Conservation (phyloP, 2,888 invertebrate genomes). For the Glyphotaelius pellucidus region DNA sequence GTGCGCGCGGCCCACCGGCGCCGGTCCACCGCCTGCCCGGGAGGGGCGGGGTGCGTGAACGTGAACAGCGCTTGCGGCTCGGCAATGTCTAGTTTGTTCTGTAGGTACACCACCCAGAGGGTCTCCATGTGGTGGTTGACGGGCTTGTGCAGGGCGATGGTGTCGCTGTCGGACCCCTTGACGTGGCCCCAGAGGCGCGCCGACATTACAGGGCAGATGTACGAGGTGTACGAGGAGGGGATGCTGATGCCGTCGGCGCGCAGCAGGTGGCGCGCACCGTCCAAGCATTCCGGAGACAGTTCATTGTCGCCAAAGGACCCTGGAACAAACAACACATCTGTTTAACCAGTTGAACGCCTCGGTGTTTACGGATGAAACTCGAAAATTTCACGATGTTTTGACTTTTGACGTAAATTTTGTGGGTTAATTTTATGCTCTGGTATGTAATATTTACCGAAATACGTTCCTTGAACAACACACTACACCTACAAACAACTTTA, state of each 20-base stretch:
- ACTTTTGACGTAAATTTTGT: too few relatives aligned
- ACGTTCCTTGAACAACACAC: too few relatives aligned
- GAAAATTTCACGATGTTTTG: too few relatives aligned
- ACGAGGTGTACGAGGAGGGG: constrained; percentile 93
- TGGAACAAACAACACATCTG: constrained; percentile 67
- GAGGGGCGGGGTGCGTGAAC: constrained; percentile 93
- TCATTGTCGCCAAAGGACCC: constrained; percentile 99
- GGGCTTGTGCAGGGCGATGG: constrained; percentile 68
- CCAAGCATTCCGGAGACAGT: constrained; percentile 97
- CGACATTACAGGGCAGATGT: constrained; percentile 94
- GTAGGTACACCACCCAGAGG: constrained; percentile 94
- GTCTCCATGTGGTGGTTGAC: constrained; percentile 81
- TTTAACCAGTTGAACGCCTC: too few relatives aligned
- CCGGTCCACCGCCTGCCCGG: constrained; percentile 85
- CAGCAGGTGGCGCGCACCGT: constrained; percentile 93
- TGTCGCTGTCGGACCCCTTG: constrained; percentile 68
- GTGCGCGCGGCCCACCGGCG: constrained; percentile 82
- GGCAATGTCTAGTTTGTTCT: constrained; percentile 89
- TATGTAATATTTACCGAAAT: too few relatives aligned
- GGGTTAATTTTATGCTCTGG: too few relatives aligned
- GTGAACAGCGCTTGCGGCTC: constrained; percentile 87
- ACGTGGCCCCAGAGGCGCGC: constrained; percentile 91
- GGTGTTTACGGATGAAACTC: too few relatives aligned
- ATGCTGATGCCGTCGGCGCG: constrained; percentile 94
- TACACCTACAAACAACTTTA: too few relatives aligned